These are phyloP conservation scores for Ibycter americanus DNA, from an alignment of 2,797 vertebrate species.

Conservation along the genomic window DNA sequence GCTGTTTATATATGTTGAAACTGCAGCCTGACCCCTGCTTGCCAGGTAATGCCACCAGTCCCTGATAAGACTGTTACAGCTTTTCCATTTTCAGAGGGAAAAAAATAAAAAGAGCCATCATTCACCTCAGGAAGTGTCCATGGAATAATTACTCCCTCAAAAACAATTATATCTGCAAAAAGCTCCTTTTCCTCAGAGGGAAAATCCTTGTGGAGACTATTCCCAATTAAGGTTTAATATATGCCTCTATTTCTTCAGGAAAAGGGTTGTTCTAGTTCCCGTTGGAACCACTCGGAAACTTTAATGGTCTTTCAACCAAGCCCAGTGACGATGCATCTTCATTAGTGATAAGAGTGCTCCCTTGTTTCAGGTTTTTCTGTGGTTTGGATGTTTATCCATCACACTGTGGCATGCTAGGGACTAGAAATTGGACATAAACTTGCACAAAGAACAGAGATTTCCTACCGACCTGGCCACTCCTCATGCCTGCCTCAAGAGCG, in stretches of 20 bases:
- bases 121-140: not conserved
- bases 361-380: not conserved
- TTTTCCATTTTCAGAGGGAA: not conserved
- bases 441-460: not conserved
- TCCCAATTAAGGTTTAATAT: slow-evolving; percentile 60
- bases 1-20: not conserved
- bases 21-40: not conserved
- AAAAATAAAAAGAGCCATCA: not conserved
- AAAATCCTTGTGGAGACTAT: slow-evolving; percentile 22
- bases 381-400: slow-evolving; percentile 32
- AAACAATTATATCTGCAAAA: slow-evolving; percentile 60
- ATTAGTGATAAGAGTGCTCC: slow-evolving; percentile 13
- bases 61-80: not conserved
- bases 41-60: not conserved
- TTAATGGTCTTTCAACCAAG: slow-evolving; percentile 34
- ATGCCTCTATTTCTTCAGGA: slow-evolving; percentile 19
- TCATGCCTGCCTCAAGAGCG: not conserved
- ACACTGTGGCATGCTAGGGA: not conserved
- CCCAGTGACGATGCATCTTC: slow-evolving; percentile 30
- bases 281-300: not conserved
- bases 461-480: rapidly evolving
- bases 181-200: slow-evolving; percentile 8
- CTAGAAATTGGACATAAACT: not conserved
- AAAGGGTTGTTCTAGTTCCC: not conserved
- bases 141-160: slow-evolving; percentile 8